Conservation (phyloP, 2,113 vertebrate genomes). For the Taxidea taxus region DNA sequence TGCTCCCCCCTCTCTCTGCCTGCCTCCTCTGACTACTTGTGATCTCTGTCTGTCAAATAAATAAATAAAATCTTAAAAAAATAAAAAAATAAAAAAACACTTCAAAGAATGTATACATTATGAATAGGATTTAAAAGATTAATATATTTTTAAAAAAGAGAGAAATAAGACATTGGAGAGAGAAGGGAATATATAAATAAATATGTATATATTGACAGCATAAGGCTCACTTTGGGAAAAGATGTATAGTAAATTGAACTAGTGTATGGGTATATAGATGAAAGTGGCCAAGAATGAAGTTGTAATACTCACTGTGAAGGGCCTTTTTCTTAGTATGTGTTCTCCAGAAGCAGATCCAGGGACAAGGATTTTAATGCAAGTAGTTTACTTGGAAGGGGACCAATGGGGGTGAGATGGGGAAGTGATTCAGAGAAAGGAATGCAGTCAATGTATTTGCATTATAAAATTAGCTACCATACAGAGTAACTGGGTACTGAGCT, state of each 20-base stretch:
- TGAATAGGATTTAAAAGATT: background rate
- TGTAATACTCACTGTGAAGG: background rate
- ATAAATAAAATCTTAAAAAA: too few relatives aligned
- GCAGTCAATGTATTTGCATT: background rate
- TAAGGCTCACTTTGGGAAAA: background rate
- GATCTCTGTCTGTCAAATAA: too few relatives aligned
- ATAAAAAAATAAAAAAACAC: too few relatives aligned
- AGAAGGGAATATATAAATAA: background rate
- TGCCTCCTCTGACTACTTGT: too few relatives aligned
- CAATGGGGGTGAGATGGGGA: fast-evolving
- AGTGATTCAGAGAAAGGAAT: background rate
- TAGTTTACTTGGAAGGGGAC: background rate
- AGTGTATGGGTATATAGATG: background rate
- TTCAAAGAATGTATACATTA: background rate
- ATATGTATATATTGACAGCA: background rate
- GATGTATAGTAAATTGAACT: background rate
- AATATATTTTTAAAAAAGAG: background rate
- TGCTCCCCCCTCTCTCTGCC: too few relatives aligned
- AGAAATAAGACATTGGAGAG: background rate
- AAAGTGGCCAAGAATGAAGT: background rate
- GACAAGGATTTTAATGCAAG: background rate
- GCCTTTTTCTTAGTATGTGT: background rate
- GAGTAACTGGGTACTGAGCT: background rate
- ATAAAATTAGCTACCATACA: background rate
- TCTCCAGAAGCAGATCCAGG: background rate